Evolutionary conservation across 2,888 invertebrate species (phyloP).

Genomic region (Sisyra terminalis): DNA sequence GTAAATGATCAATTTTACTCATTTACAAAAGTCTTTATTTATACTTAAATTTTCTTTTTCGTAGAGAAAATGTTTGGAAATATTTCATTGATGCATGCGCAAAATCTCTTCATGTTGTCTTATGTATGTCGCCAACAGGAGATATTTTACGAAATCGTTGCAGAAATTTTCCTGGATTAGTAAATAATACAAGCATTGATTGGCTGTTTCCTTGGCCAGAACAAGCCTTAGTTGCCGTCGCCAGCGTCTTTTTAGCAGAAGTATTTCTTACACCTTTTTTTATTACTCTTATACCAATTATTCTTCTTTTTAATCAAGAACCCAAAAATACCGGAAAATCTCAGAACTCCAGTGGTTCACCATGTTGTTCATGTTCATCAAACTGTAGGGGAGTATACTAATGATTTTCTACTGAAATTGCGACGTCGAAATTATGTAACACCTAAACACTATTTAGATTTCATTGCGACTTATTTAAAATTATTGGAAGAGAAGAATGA

Average conservation of each 20-base stretch:
- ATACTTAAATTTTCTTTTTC: not conserved
- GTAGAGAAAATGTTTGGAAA: slow-evolving; percentile 69
- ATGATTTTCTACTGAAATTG: slow-evolving; percentile 53
- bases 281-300: not conserved
- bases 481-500: slow-evolving; percentile 56
- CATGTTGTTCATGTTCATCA: slow-evolving; percentile 80
- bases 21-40: not conserved
- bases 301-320: slow-evolving; percentile 29
- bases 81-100: slow-evolving; percentile 62
- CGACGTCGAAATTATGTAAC: slow-evolving; percentile 77
- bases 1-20: slow-evolving; percentile 22
- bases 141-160: slow-evolving; percentile 70
- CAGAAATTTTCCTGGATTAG: slow-evolving; percentile 80
- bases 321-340: slow-evolving; percentile 44
- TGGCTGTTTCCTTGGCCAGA: slow-evolving; percentile 92
- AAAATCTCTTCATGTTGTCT: slow-evolving; percentile 77
- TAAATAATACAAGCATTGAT: slow-evolving; percentile 83
- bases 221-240: slow-evolving; percentile 76
- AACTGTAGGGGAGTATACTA: slow-evolving; percentile 52
- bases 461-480: slow-evolving; percentile 58
- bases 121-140: slow-evolving; percentile 80
- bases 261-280: too few species aligned
- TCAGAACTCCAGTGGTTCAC: slow-evolving; percentile 53
- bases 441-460: slow-evolving; percentile 84
- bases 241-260: slow-evolving; percentile 66